These are phyloP conservation scores for Malurus melanocephalus DNA, from an alignment of 2,113 vertebrate species.

Conservation along the genomic window DNA sequence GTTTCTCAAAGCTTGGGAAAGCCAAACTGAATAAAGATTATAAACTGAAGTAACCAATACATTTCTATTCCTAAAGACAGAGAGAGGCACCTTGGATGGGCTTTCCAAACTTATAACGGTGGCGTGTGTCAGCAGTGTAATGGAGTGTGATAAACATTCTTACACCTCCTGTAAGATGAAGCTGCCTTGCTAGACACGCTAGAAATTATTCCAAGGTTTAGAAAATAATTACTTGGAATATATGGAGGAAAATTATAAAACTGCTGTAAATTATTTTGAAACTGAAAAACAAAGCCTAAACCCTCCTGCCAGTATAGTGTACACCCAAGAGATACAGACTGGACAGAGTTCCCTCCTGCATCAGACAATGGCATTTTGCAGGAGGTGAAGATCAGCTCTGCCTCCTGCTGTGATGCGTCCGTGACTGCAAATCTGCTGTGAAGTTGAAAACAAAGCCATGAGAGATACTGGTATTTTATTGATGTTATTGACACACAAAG, in stretches of 20 bases:
- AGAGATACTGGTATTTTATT: background rate
- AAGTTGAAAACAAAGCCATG: background rate
- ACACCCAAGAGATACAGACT: accelerated
- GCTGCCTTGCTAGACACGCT: background rate
- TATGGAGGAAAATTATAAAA: background rate
- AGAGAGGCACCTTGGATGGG: accelerated
- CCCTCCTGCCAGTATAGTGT: accelerated
- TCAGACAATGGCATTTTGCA: background rate
- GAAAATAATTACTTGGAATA: background rate
- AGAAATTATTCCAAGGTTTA: background rate
- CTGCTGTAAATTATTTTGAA: background rate
- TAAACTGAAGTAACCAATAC: background rate
- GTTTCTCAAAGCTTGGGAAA: background rate
- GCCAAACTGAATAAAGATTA: background rate
- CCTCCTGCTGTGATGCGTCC: background rate
- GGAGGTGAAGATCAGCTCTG: background rate
- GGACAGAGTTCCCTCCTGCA: background rate
- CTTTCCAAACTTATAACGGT: background rate
- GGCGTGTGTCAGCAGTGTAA: background rate
- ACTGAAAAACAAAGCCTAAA: accelerated
- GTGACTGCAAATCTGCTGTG: background rate
- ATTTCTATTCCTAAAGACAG: background rate
- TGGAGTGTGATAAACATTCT: background rate
- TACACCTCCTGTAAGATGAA: background rate
- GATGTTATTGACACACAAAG: no score